Base-by-base conservation (phyloP, 2,113 vertebrate species). In the Gasterosteus nipponicus region DNA sequence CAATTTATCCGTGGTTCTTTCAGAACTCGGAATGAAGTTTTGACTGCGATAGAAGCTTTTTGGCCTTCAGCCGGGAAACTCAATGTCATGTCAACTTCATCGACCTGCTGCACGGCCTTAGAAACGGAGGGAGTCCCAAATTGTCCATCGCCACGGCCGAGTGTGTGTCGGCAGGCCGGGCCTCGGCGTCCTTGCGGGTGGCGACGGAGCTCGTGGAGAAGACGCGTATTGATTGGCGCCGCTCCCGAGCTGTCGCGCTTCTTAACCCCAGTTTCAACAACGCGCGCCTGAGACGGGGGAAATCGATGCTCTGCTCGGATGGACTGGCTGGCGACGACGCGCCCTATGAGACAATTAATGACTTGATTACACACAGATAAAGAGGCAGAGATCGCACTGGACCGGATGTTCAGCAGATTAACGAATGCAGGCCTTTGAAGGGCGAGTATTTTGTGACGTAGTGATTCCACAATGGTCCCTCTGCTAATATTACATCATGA, bases 251-350 rank as follows among this genome's bases (percentile, higher is more conserved):
- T 71, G 79, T 73, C 85, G 66, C 35, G 29, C 76, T 69, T 67
- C 77, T 89, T 90, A 87, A 91, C 85, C 83, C 70, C 73, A 4
- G 77, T 76, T 87, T 87, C 63, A 59, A 85, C 69, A 66, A 82
- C 78, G 83, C 29, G 7, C 0, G 49, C 46, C 39, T 11, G 29
- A 73, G 79, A 86, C 12, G 1, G 59, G 22, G 14, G 33, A 78
- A 85, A 89, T 81, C 83, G 10, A 91, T 87, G 69, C 74, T 73
- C 39, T n/a, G 56, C 72, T 71, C 47, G 46, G 73, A 49, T 7
- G 22, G 65, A 61, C 54, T 7, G 53, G 42, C 42, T 51, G 74
- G 38, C 51, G 51, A 69, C 7, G 1, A 56, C 72, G 56, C 68
- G 59, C 29, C 46, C 39, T 29, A 29, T 31, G 15, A n/a, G 53